phyloP scores from a whole-genome alignment of 2,888 invertebrate genomes.

The Sphecodes monilicornis region DNA sequence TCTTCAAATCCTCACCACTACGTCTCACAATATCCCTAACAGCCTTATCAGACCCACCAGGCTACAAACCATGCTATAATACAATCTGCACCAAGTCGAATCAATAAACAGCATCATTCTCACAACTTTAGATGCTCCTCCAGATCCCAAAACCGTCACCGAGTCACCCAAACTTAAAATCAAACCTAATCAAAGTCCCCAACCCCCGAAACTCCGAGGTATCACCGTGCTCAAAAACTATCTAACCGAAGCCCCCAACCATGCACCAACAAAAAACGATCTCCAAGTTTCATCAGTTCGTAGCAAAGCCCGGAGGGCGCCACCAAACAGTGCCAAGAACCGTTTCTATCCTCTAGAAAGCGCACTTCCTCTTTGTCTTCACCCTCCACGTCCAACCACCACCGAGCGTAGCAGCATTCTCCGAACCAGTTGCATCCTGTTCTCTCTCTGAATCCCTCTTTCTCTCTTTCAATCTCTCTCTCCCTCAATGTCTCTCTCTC shows the following conservation, averaged over 20 bases:
- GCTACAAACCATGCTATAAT: not conserved
- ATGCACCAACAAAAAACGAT: constrained; percentile 16
- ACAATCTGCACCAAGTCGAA: not conserved
- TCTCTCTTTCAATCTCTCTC: constrained; percentile 20
- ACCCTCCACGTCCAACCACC: not conserved
- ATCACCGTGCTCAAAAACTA: not conserved
- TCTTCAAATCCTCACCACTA: not conserved
- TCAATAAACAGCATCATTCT: not conserved
- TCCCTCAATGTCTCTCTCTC: constrained; percentile 41
- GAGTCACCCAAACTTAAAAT: not conserved
- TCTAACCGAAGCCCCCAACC: not conserved
- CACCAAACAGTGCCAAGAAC: constrained; percentile 75
- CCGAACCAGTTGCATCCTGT: constrained; percentile 17
- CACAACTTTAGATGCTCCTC: not conserved
- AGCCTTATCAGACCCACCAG: not conserved
- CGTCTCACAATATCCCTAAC: not conserved
- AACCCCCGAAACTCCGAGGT: not conserved
- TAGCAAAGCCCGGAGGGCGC: constrained; percentile 74
- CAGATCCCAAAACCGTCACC: not conserved
- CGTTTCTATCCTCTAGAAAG: constrained; percentile 10
- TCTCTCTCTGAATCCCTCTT: constrained; percentile 18
- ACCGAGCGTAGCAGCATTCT: constrained; percentile 30
- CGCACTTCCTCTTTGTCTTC: constrained; percentile 59
- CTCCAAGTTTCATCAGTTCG: constrained; percentile 43
- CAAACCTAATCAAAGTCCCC: not conserved